Evolutionary conservation across 2,888 invertebrate genomes (phyloP).

Genomic region (Anoplius nigerrimus): DNA sequence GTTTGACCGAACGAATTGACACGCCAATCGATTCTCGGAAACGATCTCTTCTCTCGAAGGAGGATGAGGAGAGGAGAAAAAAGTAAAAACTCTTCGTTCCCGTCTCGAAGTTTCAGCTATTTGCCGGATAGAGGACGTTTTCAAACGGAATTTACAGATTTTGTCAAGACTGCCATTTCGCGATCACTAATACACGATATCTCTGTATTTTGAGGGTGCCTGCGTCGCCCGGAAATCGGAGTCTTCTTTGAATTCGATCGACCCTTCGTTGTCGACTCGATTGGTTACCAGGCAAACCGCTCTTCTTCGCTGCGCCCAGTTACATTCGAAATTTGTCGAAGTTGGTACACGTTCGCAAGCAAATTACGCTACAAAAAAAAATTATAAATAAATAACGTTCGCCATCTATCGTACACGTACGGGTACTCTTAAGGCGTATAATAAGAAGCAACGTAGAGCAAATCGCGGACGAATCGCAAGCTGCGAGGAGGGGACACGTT

Average conservation of each 20-base stretch:
- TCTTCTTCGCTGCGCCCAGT: too few relatives aligned
- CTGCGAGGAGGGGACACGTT: too few relatives aligned
- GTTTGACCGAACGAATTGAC: conserved; percentile 29
- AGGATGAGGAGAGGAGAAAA: background rate
- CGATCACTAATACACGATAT: conserved; percentile 35
- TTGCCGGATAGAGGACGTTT: conserved; percentile 21
- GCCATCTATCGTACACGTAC: too few relatives aligned
- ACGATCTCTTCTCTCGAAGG: conserved; percentile 12
- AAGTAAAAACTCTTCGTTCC: conserved; percentile 40
- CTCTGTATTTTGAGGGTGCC: too few relatives aligned
- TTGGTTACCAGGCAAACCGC: too few relatives aligned
- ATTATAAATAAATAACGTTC: too few relatives aligned
- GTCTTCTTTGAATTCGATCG: conserved; percentile 26
- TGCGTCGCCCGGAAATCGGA: conserved; percentile 10
- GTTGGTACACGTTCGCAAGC: too few relatives aligned
- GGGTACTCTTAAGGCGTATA: too few relatives aligned
- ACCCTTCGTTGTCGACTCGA: conserved; percentile 2
- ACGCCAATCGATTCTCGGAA: conserved; percentile 31
- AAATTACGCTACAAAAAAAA: too few relatives aligned
- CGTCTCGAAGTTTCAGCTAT: conserved; percentile 39
- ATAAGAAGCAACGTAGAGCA: too few relatives aligned
- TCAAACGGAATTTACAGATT: conserved; percentile 37
- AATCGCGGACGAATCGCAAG: too few relatives aligned
- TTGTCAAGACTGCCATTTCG: conserved; percentile 50
- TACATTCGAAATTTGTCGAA: too few relatives aligned